Evolutionary conservation across 37 sponge, comb jelly and placozoan genomes (phyloP), one percentile per base, ranked within the genome.

Genomic region (Dysidea cf. avara): DNA sequence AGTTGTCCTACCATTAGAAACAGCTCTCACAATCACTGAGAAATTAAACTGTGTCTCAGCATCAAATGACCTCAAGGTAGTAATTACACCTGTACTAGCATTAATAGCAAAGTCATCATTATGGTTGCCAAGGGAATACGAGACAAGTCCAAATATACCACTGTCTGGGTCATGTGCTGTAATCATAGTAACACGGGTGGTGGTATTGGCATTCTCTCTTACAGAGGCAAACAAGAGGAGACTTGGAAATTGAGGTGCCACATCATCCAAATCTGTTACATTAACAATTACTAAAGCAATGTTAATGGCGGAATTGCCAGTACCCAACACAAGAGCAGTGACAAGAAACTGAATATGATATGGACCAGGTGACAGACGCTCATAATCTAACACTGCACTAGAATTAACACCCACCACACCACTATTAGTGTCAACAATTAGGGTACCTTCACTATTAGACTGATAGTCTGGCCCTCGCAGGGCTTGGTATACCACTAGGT

Each of bases 261-360:
- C 72, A 33, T 81, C 83, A 49, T 88, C 68, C 17, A 57, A 2
- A 65, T 88, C 79, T 24, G 47, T 55, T 0, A 88, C 79, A 24
- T 17, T 31, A 0, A 88, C 43, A 37, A 61, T 69, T 6, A 82
- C 74, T 17, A 53, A 33, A 35, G 75, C 55, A 21, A 74, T 13
- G 50, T 70, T 78, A n/a, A 43, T 12, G 46, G 46, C 9, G 9
- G 7, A 9, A 47, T 56, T 59, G 7, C 64, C 66, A 37, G 39
- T 66, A 11, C 37, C 35, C 39, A 37, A 21, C 39, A 51, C 69
- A 26, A 22, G 13, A 0, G 81, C 90, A 32, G 46, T 28, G 16
- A 83, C 71, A 30, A 66, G 32, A 48, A 83, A 69, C 0, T 21
- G 1, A 56, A 76, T 63, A 32, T 59, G 79, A 12, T 30, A 47